Conservation (phyloP, 2,113 vertebrate genomes). For the Hepsetus odoe region DNA sequence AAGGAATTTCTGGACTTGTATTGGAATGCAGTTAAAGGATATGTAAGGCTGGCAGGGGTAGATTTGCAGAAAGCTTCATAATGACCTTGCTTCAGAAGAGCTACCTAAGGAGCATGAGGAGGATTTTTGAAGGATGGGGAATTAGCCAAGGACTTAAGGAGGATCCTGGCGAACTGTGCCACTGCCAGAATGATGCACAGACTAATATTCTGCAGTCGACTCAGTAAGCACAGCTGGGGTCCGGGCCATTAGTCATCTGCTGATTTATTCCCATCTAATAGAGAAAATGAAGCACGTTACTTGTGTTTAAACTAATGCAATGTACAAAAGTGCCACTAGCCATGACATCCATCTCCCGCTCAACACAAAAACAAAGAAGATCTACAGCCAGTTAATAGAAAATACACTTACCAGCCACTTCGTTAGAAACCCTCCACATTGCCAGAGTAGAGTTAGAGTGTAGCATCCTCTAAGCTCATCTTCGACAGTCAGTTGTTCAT, state of each 20-base stretch:
- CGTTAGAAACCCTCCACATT: not conserved
- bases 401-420: not conserved
- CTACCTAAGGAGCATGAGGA: slow-evolving; percentile 39
- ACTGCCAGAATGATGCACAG: slow-evolving; percentile 1
- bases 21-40: not conserved
- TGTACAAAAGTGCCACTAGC: not conserved
- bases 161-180: not conserved
- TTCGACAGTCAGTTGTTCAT: not conserved
- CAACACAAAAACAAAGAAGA: not conserved
- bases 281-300: slow-evolving; percentile 1
- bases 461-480: not conserved
- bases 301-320: not conserved
- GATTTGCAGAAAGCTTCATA: not conserved
- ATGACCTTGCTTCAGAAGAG: slow-evolving; percentile 36
- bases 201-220: slow-evolving; percentile 19
- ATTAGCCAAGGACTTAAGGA: slow-evolving; percentile 53
- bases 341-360: not conserved
- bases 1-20: not conserved
- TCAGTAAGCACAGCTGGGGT: slow-evolving; percentile 21
- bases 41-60: not conserved
- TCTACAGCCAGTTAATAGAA: not conserved
- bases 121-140: slow-evolving; percentile 18
- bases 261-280: not conserved
- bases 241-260: not conserved
- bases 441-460: not conserved